These are phyloP conservation scores for Teleogryllus oceanicus DNA, from an alignment of 2,888 invertebrate species.

Conservation along the genomic window DNA sequence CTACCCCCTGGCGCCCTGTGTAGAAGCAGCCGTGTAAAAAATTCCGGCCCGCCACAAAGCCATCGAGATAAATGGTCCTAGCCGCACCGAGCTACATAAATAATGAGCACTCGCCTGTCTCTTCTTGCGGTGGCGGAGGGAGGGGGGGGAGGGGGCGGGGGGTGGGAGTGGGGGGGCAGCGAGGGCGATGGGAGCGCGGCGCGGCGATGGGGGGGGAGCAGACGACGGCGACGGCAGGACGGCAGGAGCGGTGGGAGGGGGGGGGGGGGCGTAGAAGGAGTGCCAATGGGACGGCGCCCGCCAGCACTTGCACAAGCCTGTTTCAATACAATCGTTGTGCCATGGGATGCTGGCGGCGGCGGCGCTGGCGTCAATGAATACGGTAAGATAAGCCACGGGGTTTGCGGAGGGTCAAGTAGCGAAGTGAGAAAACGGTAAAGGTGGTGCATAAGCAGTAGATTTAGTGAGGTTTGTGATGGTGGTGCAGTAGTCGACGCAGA, in stretches of 20 bases:
- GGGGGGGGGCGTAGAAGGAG: not conserved
- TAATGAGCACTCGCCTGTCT: constrained; percentile 18
- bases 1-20: constrained; percentile 11
- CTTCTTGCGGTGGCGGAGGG: not conserved
- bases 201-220: no score
- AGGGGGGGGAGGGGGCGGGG: not conserved
- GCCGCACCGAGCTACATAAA: constrained; percentile 7
- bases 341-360: not conserved
- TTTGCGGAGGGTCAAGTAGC: not conserved
- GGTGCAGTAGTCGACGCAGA: no score
- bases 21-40: constrained; percentile 10
- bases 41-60: constrained; percentile 1
- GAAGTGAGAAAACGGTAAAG: no score
- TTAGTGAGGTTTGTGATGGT: no score
- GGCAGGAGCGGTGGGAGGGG: no score
- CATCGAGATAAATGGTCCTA: constrained; percentile 10
- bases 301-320: not conserved
- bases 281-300: not conserved
- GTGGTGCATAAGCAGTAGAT: no score
- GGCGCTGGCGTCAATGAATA: not conserved
- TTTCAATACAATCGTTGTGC: not conserved
- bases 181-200: not conserved
- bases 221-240: no score
- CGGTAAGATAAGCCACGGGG: not conserved
- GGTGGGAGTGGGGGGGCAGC: not conserved